Base-by-base conservation (phyloP, 1,140 invertebrate genomes). In the Halotydeus destructor region DNA sequence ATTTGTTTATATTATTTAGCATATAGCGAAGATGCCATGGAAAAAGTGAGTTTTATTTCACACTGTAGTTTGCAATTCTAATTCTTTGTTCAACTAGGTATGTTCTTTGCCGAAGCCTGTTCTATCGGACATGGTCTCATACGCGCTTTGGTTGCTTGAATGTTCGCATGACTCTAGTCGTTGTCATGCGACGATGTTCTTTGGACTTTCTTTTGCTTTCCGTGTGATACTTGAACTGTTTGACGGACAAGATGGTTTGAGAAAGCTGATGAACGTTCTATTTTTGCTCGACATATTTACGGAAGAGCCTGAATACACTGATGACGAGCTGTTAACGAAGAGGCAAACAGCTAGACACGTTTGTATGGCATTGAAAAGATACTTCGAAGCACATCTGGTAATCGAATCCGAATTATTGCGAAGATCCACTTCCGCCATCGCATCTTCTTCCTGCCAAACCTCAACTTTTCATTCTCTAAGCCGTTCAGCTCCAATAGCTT, bases 131-230 rank as follows among this genome's bases (percentile, higher is more conserved):
- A 25, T 52, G 11, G 50, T 52, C 14, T 25, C 35, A 41, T 89
- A 93, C 59, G 76, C 78, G 0, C 59, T 96, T 1, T 96, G 88
- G 86, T 61, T 96, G 21, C 57, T 97, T 23, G 88, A 93, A 55
- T 84, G 85, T 53, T 91, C 84, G 18, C 88, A 97, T 56, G 82
- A 91, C 60, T 93, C 85, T 0, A 86, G 86, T 26, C 66, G 85
- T 46, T 91, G 85, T 55, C 84, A 94, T 62, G 85, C 88, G 1
- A 85, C 85, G 9, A 93, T 96, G 84, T 97, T 96, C 59, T 94
- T 96, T 57, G 41, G 52, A 16, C 67, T 89, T 40, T 78, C 81
- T 5, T 93, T 94, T 59, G 76, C 84, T 41, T 96, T 91, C 59
- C 70, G 78, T 51, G 71, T 83, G 0, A 81, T 91, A 50, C 59